These are phyloP conservation scores for Synanthedon formicaeformis DNA, from an alignment of 2,888 invertebrate genomes.

Conservation along the genomic window DNA sequence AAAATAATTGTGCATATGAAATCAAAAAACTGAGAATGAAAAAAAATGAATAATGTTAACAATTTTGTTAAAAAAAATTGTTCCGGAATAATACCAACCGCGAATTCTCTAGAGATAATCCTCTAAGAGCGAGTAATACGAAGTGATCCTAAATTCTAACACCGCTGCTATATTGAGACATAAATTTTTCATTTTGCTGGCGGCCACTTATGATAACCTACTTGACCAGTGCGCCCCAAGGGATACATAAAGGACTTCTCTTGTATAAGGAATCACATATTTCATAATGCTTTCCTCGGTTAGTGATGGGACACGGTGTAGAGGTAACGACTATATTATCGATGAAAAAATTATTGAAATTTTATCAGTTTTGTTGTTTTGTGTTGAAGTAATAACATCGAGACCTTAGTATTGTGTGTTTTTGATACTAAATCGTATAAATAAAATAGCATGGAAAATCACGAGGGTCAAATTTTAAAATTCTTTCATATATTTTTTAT, in stretches of 20 bases:
- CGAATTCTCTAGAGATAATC: conserved; percentile 32
- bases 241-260: conserved; percentile 69
- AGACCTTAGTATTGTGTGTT: too few relatives aligned
- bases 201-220: conserved; percentile 65
- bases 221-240: conserved; percentile 62
- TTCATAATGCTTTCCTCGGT: conserved; percentile 43
- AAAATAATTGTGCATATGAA: too few relatives aligned
- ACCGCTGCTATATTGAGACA: conserved; percentile 61
- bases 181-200: conserved; percentile 68
- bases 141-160: conserved; percentile 39
- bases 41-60: too few relatives aligned
- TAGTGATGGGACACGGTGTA: background rate
- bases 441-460: too few relatives aligned
- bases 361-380: too few relatives aligned
- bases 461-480: too few relatives aligned
- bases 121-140: conserved; percentile 27
- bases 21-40: too few relatives aligned
- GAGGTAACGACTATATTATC: too few relatives aligned
- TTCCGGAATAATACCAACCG: conserved; percentile 9
- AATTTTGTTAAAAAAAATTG: background rate
- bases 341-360: too few relatives aligned
- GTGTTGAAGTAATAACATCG: too few relatives aligned
- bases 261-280: conserved; percentile 69
- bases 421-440: too few relatives aligned
- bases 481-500: too few relatives aligned